Percentiles rank a stretch among this genome's conserved stretches.
These are phyloP conservation scores for Rhingia campestris DNA, from an alignment of 2,888 invertebrate genomes.

Conservation along the genomic window DNA sequence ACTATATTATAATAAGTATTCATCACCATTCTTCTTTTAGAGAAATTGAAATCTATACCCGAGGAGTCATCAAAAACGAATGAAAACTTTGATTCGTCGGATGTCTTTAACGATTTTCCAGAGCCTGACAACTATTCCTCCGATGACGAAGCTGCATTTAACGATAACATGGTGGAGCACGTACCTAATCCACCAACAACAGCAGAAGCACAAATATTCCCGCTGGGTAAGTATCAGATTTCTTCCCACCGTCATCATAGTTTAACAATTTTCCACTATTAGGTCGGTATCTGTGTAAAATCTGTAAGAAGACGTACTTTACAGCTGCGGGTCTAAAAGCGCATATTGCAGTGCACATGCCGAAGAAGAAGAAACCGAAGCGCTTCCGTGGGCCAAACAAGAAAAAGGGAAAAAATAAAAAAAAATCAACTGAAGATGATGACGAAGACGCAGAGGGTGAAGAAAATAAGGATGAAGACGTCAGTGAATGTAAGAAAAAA, in stretches of 20 bases:
- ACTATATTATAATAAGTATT: not conserved
- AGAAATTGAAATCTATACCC: constrained; percentile 25
- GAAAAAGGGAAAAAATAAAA: constrained; percentile 49
- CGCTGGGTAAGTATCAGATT: constrained; percentile 71
- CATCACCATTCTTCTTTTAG: not conserved
- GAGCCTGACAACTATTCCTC: constrained; percentile 51
- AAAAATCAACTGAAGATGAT: constrained; percentile 31
- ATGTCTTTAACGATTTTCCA: constrained; percentile 59
- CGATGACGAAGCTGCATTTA: constrained; percentile 51
- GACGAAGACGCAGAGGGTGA: constrained; percentile 51
- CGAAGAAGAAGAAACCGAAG: constrained; percentile 71
- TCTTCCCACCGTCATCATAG: not conserved
- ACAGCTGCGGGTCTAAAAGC: constrained; percentile 76
- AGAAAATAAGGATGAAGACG: constrained; percentile 3
- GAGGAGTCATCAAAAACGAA: constrained; percentile 1
- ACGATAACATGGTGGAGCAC: constrained; percentile 51
- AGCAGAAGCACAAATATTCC: constrained; percentile 76
- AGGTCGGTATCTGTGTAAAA: constrained; percentile 77
- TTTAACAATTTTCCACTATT: not conserved
- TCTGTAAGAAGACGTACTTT: constrained; percentile 77
- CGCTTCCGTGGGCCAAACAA: constrained; percentile 72
- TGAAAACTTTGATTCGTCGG: constrained; percentile 43
- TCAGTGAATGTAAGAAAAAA: constrained; percentile 3
- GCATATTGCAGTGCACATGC: constrained; percentile 76
- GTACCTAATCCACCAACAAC: constrained; percentile 66